Percentiles rank a stretch among this genome's conserved stretches.
Conservation (phyloP, 2,797 vertebrate genomes). For the Pangasius krempfi region DNA sequence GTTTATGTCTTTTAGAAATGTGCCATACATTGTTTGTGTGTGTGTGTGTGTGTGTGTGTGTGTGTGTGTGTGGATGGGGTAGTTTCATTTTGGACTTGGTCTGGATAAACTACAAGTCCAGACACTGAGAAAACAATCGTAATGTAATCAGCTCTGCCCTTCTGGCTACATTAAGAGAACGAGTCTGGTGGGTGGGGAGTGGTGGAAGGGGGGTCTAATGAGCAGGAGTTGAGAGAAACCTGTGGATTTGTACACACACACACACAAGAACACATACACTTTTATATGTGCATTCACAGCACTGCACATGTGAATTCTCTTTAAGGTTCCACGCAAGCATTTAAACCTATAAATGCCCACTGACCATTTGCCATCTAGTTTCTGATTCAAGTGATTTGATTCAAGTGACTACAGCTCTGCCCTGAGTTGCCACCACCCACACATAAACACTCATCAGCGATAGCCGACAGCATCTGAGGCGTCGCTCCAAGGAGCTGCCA, state of each 20-base stretch:
- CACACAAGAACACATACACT: not conserved
- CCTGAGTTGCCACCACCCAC: constrained; percentile 16
- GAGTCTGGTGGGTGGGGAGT: not conserved
- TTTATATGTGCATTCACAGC: not conserved
- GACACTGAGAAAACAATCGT: constrained; percentile 53
- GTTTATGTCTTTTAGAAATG: constrained; percentile 6
- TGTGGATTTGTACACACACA: constrained; percentile 43
- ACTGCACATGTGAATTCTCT: not conserved
- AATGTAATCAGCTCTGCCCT: constrained; percentile 51
- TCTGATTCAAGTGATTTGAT: constrained; percentile 10
- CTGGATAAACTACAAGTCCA: constrained; percentile 39
- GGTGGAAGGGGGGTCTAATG: constrained; percentile 37
- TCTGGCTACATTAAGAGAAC: constrained; percentile 47
- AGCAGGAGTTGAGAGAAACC: constrained; percentile 57
- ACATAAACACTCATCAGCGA: constrained; percentile 49
- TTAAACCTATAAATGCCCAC: not conserved
- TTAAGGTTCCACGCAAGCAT: not conserved
- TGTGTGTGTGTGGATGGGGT: not conserved
- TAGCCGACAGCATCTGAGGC: constrained; percentile 52
- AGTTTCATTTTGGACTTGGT: constrained; percentile 23
- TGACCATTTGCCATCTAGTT: constrained; percentile 12
- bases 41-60: not conserved
- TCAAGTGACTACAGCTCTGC: not conserved
- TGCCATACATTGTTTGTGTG: not conserved
- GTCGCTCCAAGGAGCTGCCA: constrained; percentile 55